phyloP scores from a whole-genome alignment of 2,888 invertebrate species.

The Cantharis rustica region DNA sequence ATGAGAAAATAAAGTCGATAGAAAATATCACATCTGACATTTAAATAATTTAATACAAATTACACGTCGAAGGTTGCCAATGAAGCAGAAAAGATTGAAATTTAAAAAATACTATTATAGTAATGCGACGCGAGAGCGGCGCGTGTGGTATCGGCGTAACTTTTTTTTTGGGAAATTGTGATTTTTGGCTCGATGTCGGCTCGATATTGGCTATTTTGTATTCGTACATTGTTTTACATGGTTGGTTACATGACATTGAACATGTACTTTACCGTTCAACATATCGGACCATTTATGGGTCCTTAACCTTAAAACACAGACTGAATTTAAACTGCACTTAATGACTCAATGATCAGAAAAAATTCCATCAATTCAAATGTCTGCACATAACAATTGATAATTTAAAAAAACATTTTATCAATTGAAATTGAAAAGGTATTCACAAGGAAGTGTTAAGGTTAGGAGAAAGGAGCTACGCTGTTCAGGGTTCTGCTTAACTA shows the following conservation, averaged over 20 bases:
- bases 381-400: neutral
- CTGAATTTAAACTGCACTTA: slow-evolving; percentile 46
- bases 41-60: slow-evolving; percentile 23
- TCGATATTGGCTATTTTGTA: slow-evolving; percentile 5
- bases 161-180: neutral
- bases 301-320: slow-evolving; percentile 45
- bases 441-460: neutral
- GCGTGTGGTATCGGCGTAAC: neutral
- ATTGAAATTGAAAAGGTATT: neutral
- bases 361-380: slow-evolving; percentile 30
- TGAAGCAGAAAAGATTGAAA: slow-evolving; percentile 19
- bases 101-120: slow-evolving; percentile 3
- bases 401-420: neutral
- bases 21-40: slow-evolving; percentile 23
- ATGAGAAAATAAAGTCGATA: slow-evolving; percentile 10
- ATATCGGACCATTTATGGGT: slow-evolving; percentile 47
- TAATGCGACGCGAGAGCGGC: neutral
- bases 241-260: slow-evolving; percentile 40
- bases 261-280: slow-evolving; percentile 46
- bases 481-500: neutral
- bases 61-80: slow-evolving; percentile 19
- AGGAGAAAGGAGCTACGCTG: neutral
- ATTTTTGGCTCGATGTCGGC: neutral
- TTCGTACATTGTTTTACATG: slow-evolving; percentile 26
- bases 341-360: slow-evolving; percentile 39